Evolutionary conservation across 53 echinoderm and acorn worm species (phyloP), one percentile per base, ranked within the genome.

Genomic region (Actinopyga echinites): DNA sequence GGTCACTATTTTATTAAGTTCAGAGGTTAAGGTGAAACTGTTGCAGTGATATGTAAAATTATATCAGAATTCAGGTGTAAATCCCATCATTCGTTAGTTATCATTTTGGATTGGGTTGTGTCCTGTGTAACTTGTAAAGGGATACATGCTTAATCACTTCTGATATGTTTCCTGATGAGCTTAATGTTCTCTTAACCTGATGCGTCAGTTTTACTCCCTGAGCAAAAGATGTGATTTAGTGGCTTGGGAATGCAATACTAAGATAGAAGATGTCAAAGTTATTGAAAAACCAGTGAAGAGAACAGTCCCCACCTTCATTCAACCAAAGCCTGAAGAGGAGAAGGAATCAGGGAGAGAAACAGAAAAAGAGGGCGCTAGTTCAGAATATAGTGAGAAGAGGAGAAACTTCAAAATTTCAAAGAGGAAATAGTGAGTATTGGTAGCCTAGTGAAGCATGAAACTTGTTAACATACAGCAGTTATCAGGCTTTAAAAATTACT

Each of bases 161-260:
- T 62, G 13, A 62, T 23, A 5, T 28, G 20, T 61, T 25, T 62
- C 28, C 22, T 23, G 19, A 62, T 62, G 13, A n/a, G n/a, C n/a
- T n/a, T n/a, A n/a, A n/a, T n/a, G n/a, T n/a, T n/a, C n/a, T n/a
- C n/a, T n/a, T n/a, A n/a, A n/a, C n/a, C n/a, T n/a, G 1, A 10
- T 30, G 0, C 26, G 13, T 62, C 82, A 99, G 99, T 55, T 95
- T 63, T 99, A 92, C 56, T 92, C 95, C 56, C 52, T 95, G 26
- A 91, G 94, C 38, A 74, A 89, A 34, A 85, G 89, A 80, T 94
- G 90, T 30, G 92, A 90, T 30, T 82, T 99, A 17, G 82, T 90
- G 29, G 89, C 90, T 36, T 99, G 99, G 99, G 93, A 99, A 26
- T 90, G 99, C 62, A 90, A 90, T 24, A 91, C 90, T 11, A 89